Evolutionary conservation across 2,797 vertebrate genomes (phyloP).

Genomic region (Intellagama lesueurii): DNA sequence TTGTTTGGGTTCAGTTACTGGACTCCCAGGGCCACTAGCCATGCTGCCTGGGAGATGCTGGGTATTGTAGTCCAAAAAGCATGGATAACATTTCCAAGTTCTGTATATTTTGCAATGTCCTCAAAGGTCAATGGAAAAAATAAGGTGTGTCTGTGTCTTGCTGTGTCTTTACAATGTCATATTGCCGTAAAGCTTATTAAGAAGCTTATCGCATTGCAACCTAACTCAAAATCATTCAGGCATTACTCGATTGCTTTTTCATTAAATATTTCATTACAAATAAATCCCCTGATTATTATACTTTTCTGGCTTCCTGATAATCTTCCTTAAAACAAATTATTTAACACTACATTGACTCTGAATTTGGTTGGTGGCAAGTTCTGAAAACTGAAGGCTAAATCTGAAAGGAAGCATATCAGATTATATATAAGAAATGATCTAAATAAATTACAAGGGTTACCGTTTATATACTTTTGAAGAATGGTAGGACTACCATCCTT

Average conservation of each 20-base stretch:
- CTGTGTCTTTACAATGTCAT: constrained; percentile 58
- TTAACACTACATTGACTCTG: constrained; percentile 73
- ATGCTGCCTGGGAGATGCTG: neutral
- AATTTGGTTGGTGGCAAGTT: constrained; percentile 71
- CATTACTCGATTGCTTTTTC: constrained; percentile 72
- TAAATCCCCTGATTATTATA: constrained; percentile 80
- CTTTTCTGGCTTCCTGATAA: constrained; percentile 78
- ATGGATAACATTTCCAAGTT: too few relatives aligned
- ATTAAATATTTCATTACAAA: constrained; percentile 80
- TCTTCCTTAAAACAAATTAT: constrained; percentile 80
- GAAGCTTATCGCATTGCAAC: constrained; percentile 74
- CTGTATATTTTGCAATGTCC: neutral
- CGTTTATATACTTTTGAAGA: neutral
- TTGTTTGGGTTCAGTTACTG: too few relatives aligned
- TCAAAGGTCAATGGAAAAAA: neutral
- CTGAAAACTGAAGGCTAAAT: constrained; percentile 54
- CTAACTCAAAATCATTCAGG: constrained; percentile 71
- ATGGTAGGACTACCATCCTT: neutral
- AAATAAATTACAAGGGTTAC: neutral
- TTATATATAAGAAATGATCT: neutral
- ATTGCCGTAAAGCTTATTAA: constrained; percentile 72
- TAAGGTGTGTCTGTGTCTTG: constrained; percentile 41
- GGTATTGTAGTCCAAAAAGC: neutral
- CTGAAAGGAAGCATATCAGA: neutral
- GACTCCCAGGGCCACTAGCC: neutral